phyloP scores from a whole-genome alignment of 2,797 vertebrate species.

The Lemur catta region DNA sequence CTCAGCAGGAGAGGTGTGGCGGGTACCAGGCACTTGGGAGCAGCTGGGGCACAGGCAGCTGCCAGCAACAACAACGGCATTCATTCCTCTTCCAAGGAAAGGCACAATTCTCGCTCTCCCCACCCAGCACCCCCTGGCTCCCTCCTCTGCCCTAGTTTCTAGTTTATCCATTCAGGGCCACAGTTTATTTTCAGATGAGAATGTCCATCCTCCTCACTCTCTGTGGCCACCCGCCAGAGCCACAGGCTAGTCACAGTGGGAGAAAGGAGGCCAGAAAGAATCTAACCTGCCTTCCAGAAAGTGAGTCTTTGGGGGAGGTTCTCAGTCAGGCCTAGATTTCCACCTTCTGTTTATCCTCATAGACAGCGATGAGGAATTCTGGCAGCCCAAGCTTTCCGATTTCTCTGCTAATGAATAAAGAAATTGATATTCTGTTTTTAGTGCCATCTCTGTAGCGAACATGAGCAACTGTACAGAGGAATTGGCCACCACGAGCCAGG shows the following conservation, averaged over 20 bases:
- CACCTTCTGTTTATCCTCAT: background rate
- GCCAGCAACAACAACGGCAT: too few species aligned
- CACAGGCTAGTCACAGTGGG: background rate
- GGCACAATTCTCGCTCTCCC: background rate
- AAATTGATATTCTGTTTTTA: constrained; percentile 82
- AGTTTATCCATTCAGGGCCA: constrained; percentile 24
- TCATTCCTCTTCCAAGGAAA: background rate
- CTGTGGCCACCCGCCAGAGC: background rate
- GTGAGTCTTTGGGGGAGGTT: background rate
- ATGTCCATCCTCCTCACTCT: background rate
- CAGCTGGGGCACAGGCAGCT: background rate
- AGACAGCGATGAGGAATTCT: constrained; percentile 82
- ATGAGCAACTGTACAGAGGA: constrained; percentile 81
- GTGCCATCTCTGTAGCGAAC: constrained; percentile 86
- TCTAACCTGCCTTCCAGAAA: background rate
- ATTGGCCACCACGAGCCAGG: constrained; percentile 81
- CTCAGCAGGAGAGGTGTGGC: background rate
- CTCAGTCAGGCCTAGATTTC: background rate
- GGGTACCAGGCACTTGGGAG: background rate
- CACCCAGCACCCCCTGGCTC: background rate
- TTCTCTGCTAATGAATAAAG: constrained; percentile 87
- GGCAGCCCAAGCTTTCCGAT: constrained; percentile 82
- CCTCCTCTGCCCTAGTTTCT: constrained; percentile 5
- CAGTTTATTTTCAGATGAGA: constrained; percentile 30
- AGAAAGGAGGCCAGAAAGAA: background rate